Conservation (phyloP, 2,113 vertebrate genomes). For the Rhodinocichla rosea region DNA sequence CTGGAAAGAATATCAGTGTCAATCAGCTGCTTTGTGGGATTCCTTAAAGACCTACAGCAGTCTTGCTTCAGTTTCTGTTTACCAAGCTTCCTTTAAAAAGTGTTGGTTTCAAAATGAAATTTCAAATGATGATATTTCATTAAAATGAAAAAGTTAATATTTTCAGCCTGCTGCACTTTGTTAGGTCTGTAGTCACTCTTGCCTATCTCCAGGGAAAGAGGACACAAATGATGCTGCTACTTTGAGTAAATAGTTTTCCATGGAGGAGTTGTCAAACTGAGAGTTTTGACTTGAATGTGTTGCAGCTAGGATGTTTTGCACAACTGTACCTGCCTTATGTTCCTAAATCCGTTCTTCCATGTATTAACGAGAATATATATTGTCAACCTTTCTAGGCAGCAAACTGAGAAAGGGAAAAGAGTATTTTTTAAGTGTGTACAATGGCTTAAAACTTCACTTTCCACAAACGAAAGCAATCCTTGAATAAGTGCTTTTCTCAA, state of each 20-base stretch:
- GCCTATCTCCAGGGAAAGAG: neutral
- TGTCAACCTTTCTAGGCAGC: neutral
- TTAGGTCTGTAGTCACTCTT: neutral
- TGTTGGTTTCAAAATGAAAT: neutral
- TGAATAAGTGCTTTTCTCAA: neutral
- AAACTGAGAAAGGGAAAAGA: neutral
- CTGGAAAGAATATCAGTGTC: neutral
- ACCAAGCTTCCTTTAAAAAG: neutral
- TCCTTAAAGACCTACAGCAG: neutral
- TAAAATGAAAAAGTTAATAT: neutral
- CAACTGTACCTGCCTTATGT: neutral
- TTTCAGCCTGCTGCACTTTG: neutral
- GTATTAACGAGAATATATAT: neutral
- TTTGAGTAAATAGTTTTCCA: neutral
- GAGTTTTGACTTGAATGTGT: neutral
- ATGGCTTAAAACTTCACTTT: neutral
- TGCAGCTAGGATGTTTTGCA: neutral
- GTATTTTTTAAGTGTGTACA: neutral
- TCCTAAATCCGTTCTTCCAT: neutral
- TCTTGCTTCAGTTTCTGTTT: neutral
- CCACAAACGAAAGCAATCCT: neutral
- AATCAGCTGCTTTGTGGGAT: neutral
- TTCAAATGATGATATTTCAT: neutral
- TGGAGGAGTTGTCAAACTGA: neutral
- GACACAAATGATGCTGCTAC: neutral